Conservation (phyloP, 1,140 invertebrate genomes). For the Holcopasites calliopsidis region DNA sequence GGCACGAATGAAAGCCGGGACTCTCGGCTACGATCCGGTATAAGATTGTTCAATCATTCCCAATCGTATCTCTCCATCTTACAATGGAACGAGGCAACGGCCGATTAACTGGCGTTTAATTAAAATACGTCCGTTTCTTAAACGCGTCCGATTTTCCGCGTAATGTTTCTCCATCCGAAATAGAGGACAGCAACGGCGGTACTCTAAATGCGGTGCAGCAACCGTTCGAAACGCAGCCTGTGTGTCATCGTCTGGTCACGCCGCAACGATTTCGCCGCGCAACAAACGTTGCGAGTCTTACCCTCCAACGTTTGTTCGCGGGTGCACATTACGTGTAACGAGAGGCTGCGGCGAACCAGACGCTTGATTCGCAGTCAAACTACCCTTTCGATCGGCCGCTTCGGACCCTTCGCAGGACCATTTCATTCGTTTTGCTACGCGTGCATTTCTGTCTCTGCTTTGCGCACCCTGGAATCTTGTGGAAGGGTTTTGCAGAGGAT, state of each 20-base stretch:
- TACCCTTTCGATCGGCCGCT: neutral
- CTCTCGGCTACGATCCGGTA: too few relatives aligned
- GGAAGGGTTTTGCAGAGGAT: too few relatives aligned
- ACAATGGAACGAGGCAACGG: constrained; percentile 2
- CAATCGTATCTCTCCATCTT: too few relatives aligned
- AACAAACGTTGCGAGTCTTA: constrained; percentile 18
- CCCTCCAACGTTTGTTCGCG: neutral
- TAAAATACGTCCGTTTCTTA: constrained; percentile 6
- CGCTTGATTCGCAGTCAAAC: neutral
- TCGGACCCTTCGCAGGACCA: too few relatives aligned
- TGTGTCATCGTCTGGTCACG: constrained; percentile 68
- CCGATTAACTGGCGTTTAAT: constrained; percentile 24
- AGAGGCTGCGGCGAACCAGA: neutral
- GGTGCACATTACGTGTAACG: neutral
- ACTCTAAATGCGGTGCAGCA: constrained; percentile 60
- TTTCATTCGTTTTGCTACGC: too few relatives aligned
- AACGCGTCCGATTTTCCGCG: constrained; percentile 27
- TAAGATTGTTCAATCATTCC: too few relatives aligned
- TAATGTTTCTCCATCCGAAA: constrained; percentile 31
- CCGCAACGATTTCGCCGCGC: constrained; percentile 14
- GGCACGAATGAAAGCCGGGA: too few relatives aligned
- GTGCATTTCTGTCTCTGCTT: too few relatives aligned
- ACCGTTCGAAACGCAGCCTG: constrained; percentile 14
- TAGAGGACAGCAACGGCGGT: constrained; percentile 13
- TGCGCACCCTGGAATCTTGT: too few relatives aligned